These are phyloP conservation scores for Ornithoptera alexandrae DNA, from an alignment of 2,888 invertebrate species.

Conservation along the genomic window DNA sequence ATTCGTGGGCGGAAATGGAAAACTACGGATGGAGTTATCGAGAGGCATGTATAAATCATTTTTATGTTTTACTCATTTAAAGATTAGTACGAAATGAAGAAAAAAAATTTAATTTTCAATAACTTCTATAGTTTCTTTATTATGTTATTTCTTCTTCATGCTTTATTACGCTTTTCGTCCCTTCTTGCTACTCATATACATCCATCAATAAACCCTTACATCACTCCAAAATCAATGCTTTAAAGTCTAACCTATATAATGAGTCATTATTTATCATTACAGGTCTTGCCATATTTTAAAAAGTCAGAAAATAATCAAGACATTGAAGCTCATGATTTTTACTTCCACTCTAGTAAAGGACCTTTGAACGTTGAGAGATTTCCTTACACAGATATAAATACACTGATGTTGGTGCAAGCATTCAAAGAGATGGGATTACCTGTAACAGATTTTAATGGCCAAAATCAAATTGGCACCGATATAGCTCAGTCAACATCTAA, in stretches of 20 bases:
- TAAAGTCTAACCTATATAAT: background rate
- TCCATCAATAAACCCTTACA: too few species aligned
- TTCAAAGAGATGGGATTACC: conserved; percentile 82
- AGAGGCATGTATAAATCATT: conserved; percentile 55
- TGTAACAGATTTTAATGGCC: conserved; percentile 80
- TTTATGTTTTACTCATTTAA: background rate
- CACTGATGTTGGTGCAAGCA: conserved; percentile 78
- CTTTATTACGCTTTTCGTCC: too few species aligned
- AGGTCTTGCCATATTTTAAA: conserved; percentile 85
- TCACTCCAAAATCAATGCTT: too few species aligned
- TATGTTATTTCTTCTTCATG: too few species aligned
- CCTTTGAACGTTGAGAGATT: conserved; percentile 83
- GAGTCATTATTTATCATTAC: conserved; percentile 37
- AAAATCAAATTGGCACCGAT: conserved; percentile 81
- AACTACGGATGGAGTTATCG: conserved; percentile 83
- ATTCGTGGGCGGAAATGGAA: conserved; percentile 82
- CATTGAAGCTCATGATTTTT: conserved; percentile 70
- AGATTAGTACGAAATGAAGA: background rate
- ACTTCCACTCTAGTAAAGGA: conserved; percentile 82
- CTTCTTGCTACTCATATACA: too few species aligned
- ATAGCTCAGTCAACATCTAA: conserved; percentile 81
- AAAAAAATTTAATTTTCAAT: background rate
- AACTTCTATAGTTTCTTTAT: too few species aligned
- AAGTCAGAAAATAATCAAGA: conserved; percentile 83
- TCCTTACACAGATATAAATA: conserved; percentile 81